Evolutionary conservation across 1,140 invertebrate genomes (phyloP).

Genomic region (Heliconius melpomene): DNA sequence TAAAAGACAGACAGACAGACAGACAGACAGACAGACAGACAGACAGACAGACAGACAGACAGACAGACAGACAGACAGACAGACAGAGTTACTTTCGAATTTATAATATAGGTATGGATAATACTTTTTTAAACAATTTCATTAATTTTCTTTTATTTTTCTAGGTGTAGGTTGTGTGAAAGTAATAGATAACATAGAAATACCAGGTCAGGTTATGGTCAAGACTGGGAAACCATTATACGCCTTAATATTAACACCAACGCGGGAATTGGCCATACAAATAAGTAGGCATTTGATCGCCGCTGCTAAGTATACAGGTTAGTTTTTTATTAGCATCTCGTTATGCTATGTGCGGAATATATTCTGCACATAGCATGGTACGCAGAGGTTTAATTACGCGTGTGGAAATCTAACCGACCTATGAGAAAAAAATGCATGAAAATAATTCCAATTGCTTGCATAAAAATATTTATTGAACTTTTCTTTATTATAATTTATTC

Average conservation of each 20-base stretch:
- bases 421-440: no score
- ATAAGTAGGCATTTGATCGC: conserved; percentile 92
- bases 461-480: no score
- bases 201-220: conserved; percentile 58
- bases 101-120: no score
- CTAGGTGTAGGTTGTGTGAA: conserved; percentile 83
- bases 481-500: neutral
- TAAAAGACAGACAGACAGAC: no score
- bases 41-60: no score
- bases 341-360: no score
- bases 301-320: conserved; percentile 90
- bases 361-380: no score
- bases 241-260: conserved; percentile 95
- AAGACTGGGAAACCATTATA: conserved; percentile 83
- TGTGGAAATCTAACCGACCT: no score
- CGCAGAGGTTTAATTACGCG: neutral
- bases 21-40: no score
- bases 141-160: conserved; percentile 13
- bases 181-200: conserved; percentile 82
- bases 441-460: no score
- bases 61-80: no score
- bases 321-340: neutral
- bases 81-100: no score
- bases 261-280: conserved; percentile 97
- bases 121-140: neutral